Evolutionary conservation across 1,140 invertebrate species (phyloP).

Genomic region (Caenorhabditis remanei): DNA sequence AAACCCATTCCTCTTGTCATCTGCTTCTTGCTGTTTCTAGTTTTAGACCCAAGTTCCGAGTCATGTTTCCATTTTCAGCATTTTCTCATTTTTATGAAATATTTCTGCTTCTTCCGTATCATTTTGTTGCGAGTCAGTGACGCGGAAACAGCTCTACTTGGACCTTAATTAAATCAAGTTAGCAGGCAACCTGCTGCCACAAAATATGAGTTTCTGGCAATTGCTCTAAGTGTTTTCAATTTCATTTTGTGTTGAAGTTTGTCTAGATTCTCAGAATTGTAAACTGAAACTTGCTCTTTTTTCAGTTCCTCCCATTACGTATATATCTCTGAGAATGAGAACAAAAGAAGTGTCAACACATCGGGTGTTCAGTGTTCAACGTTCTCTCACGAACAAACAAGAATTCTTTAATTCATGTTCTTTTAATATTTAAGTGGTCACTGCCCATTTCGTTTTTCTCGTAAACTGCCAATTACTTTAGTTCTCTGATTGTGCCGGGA

Average conservation of each 20-base stretch:
- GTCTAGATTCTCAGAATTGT: too few relatives aligned
- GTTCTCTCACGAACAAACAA: neutral
- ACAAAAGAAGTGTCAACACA: neutral
- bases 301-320: too few relatives aligned
- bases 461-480: neutral
- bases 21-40: too few relatives aligned
- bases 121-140: neutral
- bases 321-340: neutral
- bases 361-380: neutral
- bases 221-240: too few relatives aligned
- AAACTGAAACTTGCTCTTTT: too few relatives aligned
- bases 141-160: neutral
- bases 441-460: neutral
- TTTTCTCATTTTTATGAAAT: neutral
- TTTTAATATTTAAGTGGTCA: neutral
- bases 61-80: neutral
- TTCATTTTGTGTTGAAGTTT: too few relatives aligned
- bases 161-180: slow-evolving; percentile 4
- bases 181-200: too few relatives aligned
- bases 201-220: too few relatives aligned
- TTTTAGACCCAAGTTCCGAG: too few relatives aligned
- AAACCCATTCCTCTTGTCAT: too few relatives aligned
- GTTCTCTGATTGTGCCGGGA: slow-evolving; percentile 33
- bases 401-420: neutral
- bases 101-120: neutral